Evolutionary conservation across 2,888 invertebrate species (phyloP).

Genomic region (Diplolepis rosae): DNA sequence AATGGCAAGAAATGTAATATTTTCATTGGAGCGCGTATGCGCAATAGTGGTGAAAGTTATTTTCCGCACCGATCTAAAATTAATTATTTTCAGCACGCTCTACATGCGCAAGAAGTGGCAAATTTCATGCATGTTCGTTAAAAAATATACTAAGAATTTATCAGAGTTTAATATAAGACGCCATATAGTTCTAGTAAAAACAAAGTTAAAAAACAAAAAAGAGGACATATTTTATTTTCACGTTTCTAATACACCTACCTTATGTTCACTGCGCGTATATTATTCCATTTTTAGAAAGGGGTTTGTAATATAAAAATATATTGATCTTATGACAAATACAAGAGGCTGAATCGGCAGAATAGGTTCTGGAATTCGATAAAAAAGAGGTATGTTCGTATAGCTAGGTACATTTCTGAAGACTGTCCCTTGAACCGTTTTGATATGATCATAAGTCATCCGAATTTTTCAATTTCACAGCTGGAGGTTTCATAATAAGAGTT

Average conservation of each 20-base stretch:
- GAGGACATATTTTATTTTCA: constrained; percentile 3
- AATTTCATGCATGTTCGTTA: too few species aligned
- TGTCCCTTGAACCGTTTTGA: constrained; percentile 31
- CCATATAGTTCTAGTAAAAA: constrained; percentile 51
- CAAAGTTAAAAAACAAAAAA: constrained; percentile 14
- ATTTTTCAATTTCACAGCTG: constrained; percentile 41
- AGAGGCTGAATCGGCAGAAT: constrained; percentile 26
- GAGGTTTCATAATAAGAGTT: constrained; percentile 27
- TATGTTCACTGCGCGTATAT: neutral
- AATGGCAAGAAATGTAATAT: too few species aligned
- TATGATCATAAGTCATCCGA: constrained; percentile 44
- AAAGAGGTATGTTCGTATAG: constrained; percentile 9
- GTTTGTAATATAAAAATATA: constrained; percentile 6
- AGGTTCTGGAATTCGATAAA: constrained; percentile 3
- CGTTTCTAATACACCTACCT: neutral
- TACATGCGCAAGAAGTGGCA: too few species aligned
- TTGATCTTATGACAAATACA: constrained; percentile 11
- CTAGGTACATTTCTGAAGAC: constrained; percentile 7
- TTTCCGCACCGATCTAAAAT: too few species aligned
- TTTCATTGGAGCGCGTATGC: too few species aligned
- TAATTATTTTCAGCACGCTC: too few species aligned
- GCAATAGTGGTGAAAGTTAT: too few species aligned
- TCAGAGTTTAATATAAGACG: constrained; percentile 58
- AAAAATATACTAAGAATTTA: too few species aligned
- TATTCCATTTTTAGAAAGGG: neutral